phyloP scores from a whole-genome alignment of 1,140 invertebrate species.

The Gryllus bimaculatus region DNA sequence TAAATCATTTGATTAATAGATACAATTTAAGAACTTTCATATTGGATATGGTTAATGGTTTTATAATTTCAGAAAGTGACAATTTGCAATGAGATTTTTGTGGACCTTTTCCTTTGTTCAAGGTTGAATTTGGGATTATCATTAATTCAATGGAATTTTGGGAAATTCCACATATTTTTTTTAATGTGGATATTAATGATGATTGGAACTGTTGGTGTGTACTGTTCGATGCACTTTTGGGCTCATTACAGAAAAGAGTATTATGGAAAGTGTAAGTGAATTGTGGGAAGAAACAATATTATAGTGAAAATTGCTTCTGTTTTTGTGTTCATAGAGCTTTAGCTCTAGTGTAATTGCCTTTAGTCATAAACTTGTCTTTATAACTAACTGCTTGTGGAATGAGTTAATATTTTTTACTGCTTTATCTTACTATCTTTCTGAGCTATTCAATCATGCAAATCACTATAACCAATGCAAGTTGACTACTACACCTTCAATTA shows the following conservation, averaged over 20 bases:
- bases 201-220: constrained; percentile 39
- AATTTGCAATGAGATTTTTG: too few relatives aligned
- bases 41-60: too few relatives aligned
- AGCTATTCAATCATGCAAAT: too few relatives aligned
- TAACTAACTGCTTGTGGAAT: background rate
- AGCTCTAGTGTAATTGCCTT: background rate
- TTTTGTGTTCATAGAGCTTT: background rate
- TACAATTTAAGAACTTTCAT: too few relatives aligned
- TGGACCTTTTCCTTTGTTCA: constrained; percentile 25
- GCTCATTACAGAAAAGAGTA: constrained; percentile 29
- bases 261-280: background rate
- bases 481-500: too few relatives aligned
- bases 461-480: too few relatives aligned
- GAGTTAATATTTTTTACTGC: background rate
- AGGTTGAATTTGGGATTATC: constrained; percentile 45
- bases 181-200: constrained; percentile 47
- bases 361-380: background rate
- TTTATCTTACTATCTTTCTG: too few relatives aligned
- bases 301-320: background rate
- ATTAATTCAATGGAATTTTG: constrained; percentile 44
- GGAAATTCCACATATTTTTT: constrained; percentile 42
- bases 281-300: background rate
- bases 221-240: constrained; percentile 46
- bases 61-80: too few relatives aligned
- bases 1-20: background rate